Conservation (phyloP, 37 sponge, comb jelly and placozoan species). For the Diacarnus erythraeanus region DNA sequence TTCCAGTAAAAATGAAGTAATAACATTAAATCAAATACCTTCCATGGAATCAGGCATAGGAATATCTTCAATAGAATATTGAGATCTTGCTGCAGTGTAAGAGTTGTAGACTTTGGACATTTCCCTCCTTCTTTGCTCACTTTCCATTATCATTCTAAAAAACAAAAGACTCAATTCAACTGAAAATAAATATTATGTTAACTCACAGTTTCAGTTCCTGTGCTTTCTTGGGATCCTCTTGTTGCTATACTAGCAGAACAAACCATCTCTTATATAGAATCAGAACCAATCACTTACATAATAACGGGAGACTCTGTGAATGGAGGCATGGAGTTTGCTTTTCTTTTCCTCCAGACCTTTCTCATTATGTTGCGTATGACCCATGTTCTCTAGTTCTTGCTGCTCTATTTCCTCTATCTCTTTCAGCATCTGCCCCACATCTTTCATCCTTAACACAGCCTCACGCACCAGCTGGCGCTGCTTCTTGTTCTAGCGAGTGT, state of each 20-base stretch:
- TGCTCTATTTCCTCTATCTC: constrained; percentile 91
- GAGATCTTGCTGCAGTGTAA: constrained; percentile 63
- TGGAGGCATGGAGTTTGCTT: constrained; percentile 66
- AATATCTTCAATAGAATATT: constrained; percentile 64
- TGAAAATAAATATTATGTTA: background rate
- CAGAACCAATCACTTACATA: constrained; percentile 76
- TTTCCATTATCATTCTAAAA: constrained; percentile 59
- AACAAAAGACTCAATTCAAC: background rate
- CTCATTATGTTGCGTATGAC: constrained; percentile 67
- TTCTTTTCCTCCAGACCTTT: constrained; percentile 90
- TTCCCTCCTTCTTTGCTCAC: constrained; percentile 60
- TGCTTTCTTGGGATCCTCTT: constrained; percentile 66
- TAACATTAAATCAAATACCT: no score
- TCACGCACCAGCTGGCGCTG: constrained; percentile 88
- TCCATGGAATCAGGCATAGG: constrained; percentile 62
- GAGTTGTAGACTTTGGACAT: constrained; percentile 63
- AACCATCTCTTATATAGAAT: background rate
- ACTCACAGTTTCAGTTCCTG: constrained; percentile 53
- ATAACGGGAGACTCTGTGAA: constrained; percentile 60
- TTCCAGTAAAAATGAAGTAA: background rate
- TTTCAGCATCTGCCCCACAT: constrained; percentile 57
- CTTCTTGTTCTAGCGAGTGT: constrained; percentile 84
- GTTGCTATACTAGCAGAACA: constrained; percentile 35
- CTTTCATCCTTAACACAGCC: constrained; percentile 85
- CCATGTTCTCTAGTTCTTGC: constrained; percentile 31